Evolutionary conservation across 2,797 vertebrate species (phyloP), one percentile per base, ranked within the genome.

Genomic region (Lates japonicus): DNA sequence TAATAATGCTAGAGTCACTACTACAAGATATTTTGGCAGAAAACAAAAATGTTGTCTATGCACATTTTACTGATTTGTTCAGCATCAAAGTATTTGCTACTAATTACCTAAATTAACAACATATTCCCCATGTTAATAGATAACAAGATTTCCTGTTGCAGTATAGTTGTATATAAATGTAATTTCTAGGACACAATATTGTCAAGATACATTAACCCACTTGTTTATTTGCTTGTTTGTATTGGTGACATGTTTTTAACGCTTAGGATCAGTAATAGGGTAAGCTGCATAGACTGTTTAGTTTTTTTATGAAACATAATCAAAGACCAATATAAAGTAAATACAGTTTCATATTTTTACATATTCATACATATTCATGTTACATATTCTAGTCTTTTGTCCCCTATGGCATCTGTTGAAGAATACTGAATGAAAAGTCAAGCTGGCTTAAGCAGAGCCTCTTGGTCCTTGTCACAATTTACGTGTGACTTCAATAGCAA

Each of bases 171-270:
- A 49, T n/a, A 8, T 49, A 9, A 48, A 46, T 4, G 6, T 46
- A 29, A 46, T 35, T 7, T 35, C 35, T 35, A 35, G 35, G 35
- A 35, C 5, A 46, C 16, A 48, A 3, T 17, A 17, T 17, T 48
- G 46, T 19, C 81, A 85, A 82, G 86, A 83, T 86, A 78, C 78
- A 87, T 83, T 81, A 78, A 69, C 85, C 88, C 80, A 86, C 87
- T 90, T 90, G 74, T 80, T 88, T 86, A 67, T 86, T 78, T 88
- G 69, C 71, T 70, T 87, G 71, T 88, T 90, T 88, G 81, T 82
- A 90, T 88, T 87, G 66, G 81, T 90, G 89, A 81, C 84, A 83
- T 80, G 82, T 80, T 85, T 86, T 74, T 67, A 71, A 55, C 76
- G 84, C 82, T 89, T 87, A 91, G 10, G 58, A 81, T 90, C 81